phyloP scores from a whole-genome alignment of 2,888 invertebrate genomes.

The Scotopteryx bipunctaria region DNA sequence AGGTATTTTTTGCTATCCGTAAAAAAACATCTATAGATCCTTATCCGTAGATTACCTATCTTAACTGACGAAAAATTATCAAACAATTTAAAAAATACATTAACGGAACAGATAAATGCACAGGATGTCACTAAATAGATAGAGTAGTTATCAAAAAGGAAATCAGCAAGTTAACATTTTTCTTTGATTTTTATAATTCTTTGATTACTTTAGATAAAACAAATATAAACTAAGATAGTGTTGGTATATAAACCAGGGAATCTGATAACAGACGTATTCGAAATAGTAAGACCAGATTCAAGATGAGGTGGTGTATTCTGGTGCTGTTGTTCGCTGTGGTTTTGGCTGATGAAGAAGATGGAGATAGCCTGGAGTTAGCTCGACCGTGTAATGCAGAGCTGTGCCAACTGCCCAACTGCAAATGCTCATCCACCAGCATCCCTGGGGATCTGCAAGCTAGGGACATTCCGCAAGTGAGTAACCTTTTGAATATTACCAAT shows the following conservation, averaged over 20 bases:
- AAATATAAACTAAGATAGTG: neutral
- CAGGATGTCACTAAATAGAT: too few species aligned
- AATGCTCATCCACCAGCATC: slow-evolving; percentile 73
- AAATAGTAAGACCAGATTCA: too few species aligned
- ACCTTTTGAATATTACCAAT: neutral
- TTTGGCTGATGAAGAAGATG: slow-evolving; percentile 13
- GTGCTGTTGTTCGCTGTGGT: slow-evolving; percentile 18
- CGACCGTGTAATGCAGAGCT: slow-evolving; percentile 56
- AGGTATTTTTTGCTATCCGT: too few species aligned
- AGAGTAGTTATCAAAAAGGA: too few species aligned
- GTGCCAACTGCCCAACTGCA: slow-evolving; percentile 80
- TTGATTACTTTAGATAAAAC: slow-evolving; percentile 1
- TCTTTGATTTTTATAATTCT: too few species aligned
- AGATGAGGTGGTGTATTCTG: slow-evolving; percentile 21
- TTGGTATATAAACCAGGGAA: neutral
- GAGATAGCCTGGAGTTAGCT: slow-evolving; percentile 48
- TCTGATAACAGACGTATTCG: too few species aligned
- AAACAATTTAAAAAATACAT: too few species aligned
- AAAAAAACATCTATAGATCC: too few species aligned
- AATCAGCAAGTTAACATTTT: too few species aligned
- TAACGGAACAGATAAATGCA: too few species aligned
- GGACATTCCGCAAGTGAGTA: slow-evolving; percentile 79
- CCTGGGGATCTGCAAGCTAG: slow-evolving; percentile 69
- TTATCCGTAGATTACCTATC: too few species aligned
- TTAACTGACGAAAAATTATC: too few species aligned